Percentiles rank a stretch among this genome's conserved stretches.
These are phyloP conservation scores for Helicoverpa zea DNA, from an alignment of 1,140 invertebrate genomes.

Conservation along the genomic window DNA sequence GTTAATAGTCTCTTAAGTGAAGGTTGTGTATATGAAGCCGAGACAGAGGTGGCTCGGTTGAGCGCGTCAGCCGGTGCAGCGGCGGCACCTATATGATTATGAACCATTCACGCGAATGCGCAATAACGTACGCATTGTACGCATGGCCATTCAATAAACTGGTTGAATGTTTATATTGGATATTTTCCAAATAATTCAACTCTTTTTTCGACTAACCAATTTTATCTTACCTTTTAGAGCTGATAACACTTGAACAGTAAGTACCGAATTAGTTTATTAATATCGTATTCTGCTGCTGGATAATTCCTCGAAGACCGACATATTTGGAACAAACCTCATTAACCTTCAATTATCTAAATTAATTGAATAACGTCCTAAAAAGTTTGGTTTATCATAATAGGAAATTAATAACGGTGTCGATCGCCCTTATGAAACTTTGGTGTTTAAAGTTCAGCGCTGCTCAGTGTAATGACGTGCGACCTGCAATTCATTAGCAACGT, in stretches of 20 bases:
- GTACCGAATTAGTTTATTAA: too few relatives aligned
- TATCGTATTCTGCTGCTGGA: too few relatives aligned
- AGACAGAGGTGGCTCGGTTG: slow-evolving; percentile 50
- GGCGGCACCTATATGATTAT: slow-evolving; percentile 51
- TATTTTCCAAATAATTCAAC: neutral
- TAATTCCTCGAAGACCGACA: too few relatives aligned
- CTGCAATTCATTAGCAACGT: slow-evolving; percentile 24
- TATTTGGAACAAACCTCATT: too few relatives aligned
- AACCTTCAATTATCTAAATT: too few relatives aligned
- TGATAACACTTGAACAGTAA: too few relatives aligned
- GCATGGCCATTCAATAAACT: slow-evolving; percentile 16
- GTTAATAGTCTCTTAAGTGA: slow-evolving; percentile 37
- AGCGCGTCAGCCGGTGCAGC: slow-evolving; percentile 42
- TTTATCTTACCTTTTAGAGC: too few relatives aligned
- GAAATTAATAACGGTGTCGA: too few relatives aligned
- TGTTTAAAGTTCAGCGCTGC: neutral
- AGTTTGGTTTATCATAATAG: too few relatives aligned
- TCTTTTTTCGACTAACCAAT: neutral
- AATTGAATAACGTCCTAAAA: too few relatives aligned
- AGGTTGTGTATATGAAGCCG: slow-evolving; percentile 20
- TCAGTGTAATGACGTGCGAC: slow-evolving; percentile 10
- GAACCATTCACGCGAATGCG: slow-evolving; percentile 63
- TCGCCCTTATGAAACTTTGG: too few relatives aligned
- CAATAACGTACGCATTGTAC: slow-evolving; percentile 50
- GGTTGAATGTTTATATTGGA: neutral